These are phyloP conservation scores for Rhynchopsitta pachyrhyncha DNA, from an alignment of 2,113 vertebrate species.

Conservation along the genomic window DNA sequence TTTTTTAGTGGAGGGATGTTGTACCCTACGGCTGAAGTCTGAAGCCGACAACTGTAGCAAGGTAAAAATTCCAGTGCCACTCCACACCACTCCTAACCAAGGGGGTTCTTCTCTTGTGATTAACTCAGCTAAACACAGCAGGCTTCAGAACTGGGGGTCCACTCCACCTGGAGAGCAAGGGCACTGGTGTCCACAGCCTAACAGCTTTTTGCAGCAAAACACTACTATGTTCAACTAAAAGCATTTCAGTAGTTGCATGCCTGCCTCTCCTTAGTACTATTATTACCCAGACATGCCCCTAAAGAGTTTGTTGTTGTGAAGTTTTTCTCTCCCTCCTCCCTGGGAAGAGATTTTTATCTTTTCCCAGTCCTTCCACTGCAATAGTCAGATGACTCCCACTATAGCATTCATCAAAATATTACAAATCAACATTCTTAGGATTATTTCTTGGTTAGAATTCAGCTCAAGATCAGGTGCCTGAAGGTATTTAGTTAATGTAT, in stretches of 20 bases:
- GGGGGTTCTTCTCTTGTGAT: not conserved
- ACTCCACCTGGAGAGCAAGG: not conserved
- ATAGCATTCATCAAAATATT: not conserved
- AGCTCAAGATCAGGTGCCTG: not conserved
- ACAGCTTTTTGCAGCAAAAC: not conserved
- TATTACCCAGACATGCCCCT: not conserved
- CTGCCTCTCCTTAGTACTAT: not conserved
- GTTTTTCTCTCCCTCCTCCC: not conserved
- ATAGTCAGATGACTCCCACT: not conserved
- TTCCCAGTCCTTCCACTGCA: not conserved
- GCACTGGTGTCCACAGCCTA: not conserved
- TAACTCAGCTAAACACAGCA: not conserved
- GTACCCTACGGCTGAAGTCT: not conserved
- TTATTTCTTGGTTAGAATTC: slow-evolving; percentile 15
- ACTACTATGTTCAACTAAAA: not conserved
- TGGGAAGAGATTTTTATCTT: not conserved
- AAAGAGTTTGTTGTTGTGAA: not conserved
- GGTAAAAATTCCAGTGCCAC: not conserved
- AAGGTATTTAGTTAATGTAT: not conserved
- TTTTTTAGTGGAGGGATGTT: not conserved
- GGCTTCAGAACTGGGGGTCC: not conserved
- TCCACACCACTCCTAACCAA: not conserved
- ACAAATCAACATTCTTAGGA: not conserved
- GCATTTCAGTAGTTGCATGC: not conserved
- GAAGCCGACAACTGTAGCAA: not conserved